Evolutionary conservation across 2,113 vertebrate species (phyloP).

Genomic region (Serilophus lunatus): DNA sequence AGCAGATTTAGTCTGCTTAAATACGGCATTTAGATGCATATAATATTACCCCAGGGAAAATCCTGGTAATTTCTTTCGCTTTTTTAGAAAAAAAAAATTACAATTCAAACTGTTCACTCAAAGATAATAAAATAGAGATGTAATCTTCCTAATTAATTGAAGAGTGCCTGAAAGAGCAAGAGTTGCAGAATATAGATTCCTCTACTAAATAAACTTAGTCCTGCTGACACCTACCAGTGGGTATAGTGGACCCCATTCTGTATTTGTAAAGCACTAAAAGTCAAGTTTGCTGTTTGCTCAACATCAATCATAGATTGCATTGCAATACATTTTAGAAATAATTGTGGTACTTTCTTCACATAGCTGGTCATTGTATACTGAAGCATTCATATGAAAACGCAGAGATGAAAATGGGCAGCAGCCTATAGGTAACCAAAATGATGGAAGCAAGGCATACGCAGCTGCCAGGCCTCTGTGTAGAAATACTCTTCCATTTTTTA

Average conservation of each 20-base stretch:
- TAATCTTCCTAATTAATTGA: neutral
- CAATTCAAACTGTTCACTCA: neutral
- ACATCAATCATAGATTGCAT: neutral
- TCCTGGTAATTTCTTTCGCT: neutral
- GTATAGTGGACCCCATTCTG: neutral
- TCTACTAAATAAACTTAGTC: neutral
- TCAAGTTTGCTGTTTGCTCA: neutral
- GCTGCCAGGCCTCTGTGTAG: neutral
- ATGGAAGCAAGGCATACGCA: neutral
- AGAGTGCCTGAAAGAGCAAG: neutral
- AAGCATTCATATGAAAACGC: neutral
- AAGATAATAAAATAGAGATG: neutral
- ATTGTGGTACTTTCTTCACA: neutral
- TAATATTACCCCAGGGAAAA: neutral
- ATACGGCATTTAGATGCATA: neutral
- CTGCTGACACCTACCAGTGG: fast-evolving
- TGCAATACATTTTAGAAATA: neutral
- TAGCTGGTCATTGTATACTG: neutral
- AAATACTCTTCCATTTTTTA: neutral
- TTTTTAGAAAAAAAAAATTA: neutral
- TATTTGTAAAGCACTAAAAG: neutral
- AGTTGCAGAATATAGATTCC: neutral
- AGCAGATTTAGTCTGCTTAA: neutral
- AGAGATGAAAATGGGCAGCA: neutral
- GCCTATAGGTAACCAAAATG: neutral